Evolutionary conservation across 2,888 invertebrate species (phyloP).

Genomic region (Pecten maximus): DNA sequence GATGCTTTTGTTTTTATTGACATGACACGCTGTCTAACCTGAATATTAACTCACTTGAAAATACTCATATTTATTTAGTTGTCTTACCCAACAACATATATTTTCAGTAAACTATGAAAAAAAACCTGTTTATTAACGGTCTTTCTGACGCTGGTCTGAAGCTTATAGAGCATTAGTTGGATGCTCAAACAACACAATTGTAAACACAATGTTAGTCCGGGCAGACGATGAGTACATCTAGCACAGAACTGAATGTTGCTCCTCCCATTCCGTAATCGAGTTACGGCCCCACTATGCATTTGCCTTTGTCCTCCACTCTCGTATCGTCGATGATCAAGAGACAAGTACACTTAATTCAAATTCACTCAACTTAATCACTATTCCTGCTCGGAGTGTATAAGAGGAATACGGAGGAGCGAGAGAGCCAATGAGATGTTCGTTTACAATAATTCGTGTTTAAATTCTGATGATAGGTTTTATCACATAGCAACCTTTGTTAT

Average conservation of each 20-base stretch:
- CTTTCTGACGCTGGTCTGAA: too few species aligned
- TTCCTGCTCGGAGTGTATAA: neutral
- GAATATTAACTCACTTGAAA: too few species aligned
- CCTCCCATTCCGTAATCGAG: constrained; percentile 7
- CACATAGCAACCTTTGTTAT: too few species aligned
- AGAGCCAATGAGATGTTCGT: neutral
- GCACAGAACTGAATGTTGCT: constrained; percentile 22
- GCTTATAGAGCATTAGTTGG: neutral
- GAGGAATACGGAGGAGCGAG: neutral
- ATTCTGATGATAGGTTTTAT: too few species aligned
- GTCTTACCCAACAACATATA: too few species aligned
- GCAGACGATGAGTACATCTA: neutral
- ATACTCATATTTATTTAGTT: too few species aligned
- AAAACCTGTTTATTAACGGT: too few species aligned
- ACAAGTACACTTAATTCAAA: constrained; percentile 28
- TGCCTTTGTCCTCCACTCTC: neutral
- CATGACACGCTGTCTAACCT: too few species aligned
- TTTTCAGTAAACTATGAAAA: too few species aligned
- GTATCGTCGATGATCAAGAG: constrained; percentile 26
- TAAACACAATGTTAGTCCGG: neutral
- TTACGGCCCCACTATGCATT: neutral
- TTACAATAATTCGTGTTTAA: neutral
- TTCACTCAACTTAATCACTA: constrained; percentile 29
- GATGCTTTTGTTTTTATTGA: too few species aligned
- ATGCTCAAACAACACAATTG: neutral